Conservation (phyloP, 1,140 invertebrate species). For the Drosophila hydei region DNA sequence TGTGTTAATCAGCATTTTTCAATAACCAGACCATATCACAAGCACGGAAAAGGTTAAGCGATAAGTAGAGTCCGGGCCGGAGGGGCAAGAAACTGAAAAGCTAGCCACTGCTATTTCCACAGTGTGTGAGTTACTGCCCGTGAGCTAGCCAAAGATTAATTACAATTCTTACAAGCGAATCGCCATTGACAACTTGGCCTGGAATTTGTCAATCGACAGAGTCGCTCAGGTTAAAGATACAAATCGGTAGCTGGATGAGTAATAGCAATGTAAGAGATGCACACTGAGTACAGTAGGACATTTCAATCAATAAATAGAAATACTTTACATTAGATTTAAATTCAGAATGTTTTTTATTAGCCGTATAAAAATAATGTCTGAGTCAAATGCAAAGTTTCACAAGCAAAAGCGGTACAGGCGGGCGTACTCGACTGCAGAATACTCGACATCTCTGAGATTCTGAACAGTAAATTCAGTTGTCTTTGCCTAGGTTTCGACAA, state of each 20-base stretch:
- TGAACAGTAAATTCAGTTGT: no score
- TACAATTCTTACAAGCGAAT: constrained; percentile 51
- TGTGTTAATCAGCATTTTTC: constrained; percentile 82
- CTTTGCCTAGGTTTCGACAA: no score
- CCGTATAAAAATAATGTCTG: no score
- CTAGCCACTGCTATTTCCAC: constrained; percentile 5
- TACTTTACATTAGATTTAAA: no score
- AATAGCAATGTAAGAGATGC: constrained; percentile 22
- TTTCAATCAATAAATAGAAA: no score
- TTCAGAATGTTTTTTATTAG: no score
- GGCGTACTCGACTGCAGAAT: no score
- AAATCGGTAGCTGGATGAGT: constrained; percentile 32
- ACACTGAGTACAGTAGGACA: not conserved
- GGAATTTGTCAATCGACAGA: constrained; percentile 44
- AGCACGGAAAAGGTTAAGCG: not conserved
- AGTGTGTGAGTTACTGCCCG: constrained; percentile 9
- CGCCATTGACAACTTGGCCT: constrained; percentile 55
- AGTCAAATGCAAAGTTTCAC: no score
- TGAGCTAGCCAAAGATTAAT: constrained; percentile 58
- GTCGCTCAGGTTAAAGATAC: constrained; percentile 47
- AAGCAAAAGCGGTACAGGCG: no score
- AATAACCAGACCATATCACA: constrained; percentile 63
- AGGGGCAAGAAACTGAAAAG: constrained; percentile 13
- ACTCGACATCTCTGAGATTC: no score
- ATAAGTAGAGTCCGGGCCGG: not conserved